phyloP scores from a whole-genome alignment of 2,888 invertebrate genomes.

The Pterostichus madidus region DNA sequence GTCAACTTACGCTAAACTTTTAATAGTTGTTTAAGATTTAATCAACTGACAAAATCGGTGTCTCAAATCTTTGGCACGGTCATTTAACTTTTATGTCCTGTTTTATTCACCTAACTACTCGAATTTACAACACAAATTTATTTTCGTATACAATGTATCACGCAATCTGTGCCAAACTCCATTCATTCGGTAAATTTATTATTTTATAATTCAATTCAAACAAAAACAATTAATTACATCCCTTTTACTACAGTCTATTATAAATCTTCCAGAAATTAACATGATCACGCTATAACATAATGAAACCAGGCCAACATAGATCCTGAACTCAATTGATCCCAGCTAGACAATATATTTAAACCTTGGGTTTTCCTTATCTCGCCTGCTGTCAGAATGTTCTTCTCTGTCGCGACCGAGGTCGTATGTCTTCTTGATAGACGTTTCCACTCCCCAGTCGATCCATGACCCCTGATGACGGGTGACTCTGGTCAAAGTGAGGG shows the following conservation, averaged over 20 bases:
- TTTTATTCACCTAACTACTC: not conserved
- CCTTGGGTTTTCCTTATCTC: slow-evolving; percentile 20
- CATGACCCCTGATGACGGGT: slow-evolving; percentile 8
- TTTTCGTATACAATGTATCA: too few relatives aligned
- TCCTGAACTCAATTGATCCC: slow-evolving; percentile 19
- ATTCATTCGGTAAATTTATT: too few relatives aligned
- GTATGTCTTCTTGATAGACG: slow-evolving; percentile 6
- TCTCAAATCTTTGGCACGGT: not conserved
- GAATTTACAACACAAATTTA: not conserved
- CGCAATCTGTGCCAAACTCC: too few relatives aligned
- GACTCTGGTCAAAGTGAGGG: slow-evolving; percentile 18
- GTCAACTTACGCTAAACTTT: slow-evolving; percentile 8
- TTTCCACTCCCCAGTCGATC: not conserved
- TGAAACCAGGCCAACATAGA: not conserved
- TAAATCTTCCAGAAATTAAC: too few relatives aligned
- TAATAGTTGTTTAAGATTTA: slow-evolving; percentile 41
- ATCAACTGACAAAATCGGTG: slow-evolving; percentile 20
- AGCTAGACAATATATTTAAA: slow-evolving; percentile 41
- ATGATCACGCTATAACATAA: too few relatives aligned
- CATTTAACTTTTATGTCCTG: not conserved
- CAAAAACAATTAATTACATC: too few relatives aligned
- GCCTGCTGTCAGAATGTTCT: slow-evolving; percentile 2
- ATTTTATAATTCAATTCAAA: too few relatives aligned
- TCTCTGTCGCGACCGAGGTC: not conserved
- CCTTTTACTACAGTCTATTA: too few relatives aligned